Evolutionary conservation across 2,797 vertebrate genomes (phyloP).

Genomic region (Anguilla anguilla): DNA sequence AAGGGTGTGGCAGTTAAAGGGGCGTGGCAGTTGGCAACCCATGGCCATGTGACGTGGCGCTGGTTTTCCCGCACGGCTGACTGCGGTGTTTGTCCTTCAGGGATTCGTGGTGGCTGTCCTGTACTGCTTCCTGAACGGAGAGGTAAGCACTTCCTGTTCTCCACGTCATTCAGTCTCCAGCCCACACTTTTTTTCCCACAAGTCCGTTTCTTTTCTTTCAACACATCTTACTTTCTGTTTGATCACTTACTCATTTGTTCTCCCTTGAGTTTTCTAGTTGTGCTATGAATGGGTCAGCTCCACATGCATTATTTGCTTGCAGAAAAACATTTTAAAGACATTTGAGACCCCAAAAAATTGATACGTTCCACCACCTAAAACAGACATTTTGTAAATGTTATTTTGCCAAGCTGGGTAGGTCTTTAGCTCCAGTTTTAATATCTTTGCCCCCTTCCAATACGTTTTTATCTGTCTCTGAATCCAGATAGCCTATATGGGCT

Average conservation of each 20-base stretch:
- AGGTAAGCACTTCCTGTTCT: slow-evolving; percentile 77
- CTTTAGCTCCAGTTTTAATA: not conserved
- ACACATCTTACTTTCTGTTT: too few species aligned
- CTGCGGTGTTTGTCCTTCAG: slow-evolving; percentile 60
- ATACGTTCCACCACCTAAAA: not conserved
- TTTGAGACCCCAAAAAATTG: too few species aligned
- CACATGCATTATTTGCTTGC: too few species aligned
- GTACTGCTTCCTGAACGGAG: slow-evolving; percentile 98
- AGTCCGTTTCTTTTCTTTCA: too few species aligned
- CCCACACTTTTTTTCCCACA: not conserved
- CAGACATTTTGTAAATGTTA: not conserved
- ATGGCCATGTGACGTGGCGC: not conserved
- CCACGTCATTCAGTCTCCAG: not conserved
- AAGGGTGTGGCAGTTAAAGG: not conserved
- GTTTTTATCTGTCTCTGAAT: not conserved
- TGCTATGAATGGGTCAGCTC: too few species aligned
- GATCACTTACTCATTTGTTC: too few species aligned
- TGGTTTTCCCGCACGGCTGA: not conserved
- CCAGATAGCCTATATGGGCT: not conserved
- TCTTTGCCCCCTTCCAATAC: not conserved
- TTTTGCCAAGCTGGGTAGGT: not conserved
- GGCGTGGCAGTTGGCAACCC: not conserved
- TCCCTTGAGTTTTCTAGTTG: too few species aligned
- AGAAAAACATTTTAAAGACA: too few species aligned
- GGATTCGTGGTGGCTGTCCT: slow-evolving; percentile 97